Conservation (phyloP, 2,888 invertebrate genomes). For the Choristoneura rosaceana region DNA sequence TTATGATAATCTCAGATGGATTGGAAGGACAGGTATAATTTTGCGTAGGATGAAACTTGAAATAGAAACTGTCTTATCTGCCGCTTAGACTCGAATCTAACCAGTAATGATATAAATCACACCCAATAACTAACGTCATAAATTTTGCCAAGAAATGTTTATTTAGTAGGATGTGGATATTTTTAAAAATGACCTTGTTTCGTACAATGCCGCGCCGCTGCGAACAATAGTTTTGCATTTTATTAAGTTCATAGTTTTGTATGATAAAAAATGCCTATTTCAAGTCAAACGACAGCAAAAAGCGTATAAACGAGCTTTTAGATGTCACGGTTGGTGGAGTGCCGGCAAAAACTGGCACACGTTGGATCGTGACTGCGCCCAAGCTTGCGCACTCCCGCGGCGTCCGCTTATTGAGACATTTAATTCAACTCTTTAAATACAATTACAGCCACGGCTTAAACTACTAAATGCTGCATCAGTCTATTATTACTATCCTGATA, state of each 20-base stretch:
- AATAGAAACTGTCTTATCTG: neutral
- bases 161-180: constrained; percentile 43
- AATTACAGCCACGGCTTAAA: constrained; percentile 11
- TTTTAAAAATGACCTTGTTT: constrained; percentile 65
- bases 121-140: constrained; percentile 14
- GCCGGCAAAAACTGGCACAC: constrained; percentile 73
- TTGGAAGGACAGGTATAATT: neutral
- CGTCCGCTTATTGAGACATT: constrained; percentile 36
- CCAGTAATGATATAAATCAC: constrained; percentile 12
- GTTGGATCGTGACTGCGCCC: constrained; percentile 57
- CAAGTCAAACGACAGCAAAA: constrained; percentile 71
- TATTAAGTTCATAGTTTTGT: constrained; percentile 66
- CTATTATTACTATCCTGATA: neutral
- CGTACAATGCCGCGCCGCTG: constrained; percentile 69
- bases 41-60: neutral
- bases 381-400: constrained; percentile 12
- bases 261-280: constrained; percentile 63
- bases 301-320: constrained; percentile 82
- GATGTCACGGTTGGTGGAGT: constrained; percentile 75
- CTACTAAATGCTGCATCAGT: neutral
- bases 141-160: constrained; percentile 4
- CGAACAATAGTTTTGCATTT: constrained; percentile 68
- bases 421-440: constrained; percentile 24
- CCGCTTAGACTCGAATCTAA: neutral
- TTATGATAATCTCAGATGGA: neutral